Conservation (phyloP, 2,888 invertebrate genomes). For the Nasonia oneida region DNA sequence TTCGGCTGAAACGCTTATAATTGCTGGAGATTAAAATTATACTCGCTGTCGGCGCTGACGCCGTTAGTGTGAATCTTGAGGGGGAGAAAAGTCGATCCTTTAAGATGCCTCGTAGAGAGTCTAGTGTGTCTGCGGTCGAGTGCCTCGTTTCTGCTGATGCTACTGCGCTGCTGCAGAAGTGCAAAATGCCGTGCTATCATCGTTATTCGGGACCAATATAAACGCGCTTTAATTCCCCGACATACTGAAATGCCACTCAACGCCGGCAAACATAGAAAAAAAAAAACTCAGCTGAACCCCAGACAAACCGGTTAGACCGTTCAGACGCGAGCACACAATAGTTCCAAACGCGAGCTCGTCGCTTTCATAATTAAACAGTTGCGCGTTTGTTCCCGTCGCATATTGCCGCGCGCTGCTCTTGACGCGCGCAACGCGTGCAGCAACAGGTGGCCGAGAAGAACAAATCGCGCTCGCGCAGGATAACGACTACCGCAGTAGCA, state of each 20-base stretch:
- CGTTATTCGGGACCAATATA: background rate
- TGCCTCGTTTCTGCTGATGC: background rate
- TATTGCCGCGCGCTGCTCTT: slow-evolving; percentile 11
- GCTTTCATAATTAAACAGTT: slow-evolving; percentile 41
- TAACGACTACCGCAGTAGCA: slow-evolving; percentile 66
- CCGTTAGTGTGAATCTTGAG: slow-evolving; percentile 1
- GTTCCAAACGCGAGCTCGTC: background rate
- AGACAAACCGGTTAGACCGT: background rate
- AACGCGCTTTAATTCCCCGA: too few species aligned
- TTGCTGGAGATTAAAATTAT: slow-evolving; percentile 39
- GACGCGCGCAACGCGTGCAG: slow-evolving; percentile 14
- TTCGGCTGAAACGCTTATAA: slow-evolving; percentile 10
- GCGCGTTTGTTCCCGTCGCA: slow-evolving; percentile 27
- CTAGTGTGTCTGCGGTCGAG: background rate
- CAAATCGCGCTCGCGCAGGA: slow-evolving; percentile 73
- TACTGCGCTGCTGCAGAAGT: background rate
- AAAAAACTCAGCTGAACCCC: too few species aligned
- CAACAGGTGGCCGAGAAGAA: slow-evolving; percentile 66
- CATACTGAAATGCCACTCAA: too few species aligned
- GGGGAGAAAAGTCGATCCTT: background rate
- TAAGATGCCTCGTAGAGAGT: background rate
- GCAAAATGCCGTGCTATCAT: background rate
- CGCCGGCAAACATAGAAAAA: too few species aligned
- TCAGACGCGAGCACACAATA: background rate
- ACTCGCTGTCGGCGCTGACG: background rate